A percentile compares a stretch with the other conserved stretches of the same genome.
Conservation (phyloP, 2,797 vertebrate species). For the Crax fasciolata region DNA sequence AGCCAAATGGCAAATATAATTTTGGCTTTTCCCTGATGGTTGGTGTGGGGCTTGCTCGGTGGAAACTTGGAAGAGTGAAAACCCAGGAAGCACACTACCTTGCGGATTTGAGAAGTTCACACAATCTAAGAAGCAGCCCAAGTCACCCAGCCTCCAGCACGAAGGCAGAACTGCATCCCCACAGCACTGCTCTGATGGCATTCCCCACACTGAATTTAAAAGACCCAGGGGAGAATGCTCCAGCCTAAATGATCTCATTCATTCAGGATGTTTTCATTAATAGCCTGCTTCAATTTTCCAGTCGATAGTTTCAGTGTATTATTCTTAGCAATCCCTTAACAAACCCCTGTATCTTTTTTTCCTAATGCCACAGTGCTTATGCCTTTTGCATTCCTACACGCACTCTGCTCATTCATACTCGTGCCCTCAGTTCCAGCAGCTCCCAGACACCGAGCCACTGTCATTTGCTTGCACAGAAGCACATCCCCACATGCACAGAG, state of each 20-base stretch:
- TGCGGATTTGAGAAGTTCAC: not conserved
- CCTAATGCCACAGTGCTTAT: not conserved
- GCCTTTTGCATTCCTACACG: not conserved
- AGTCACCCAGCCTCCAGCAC: not conserved
- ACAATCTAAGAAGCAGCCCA: not conserved
- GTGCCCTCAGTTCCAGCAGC: not conserved
- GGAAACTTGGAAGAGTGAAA: not conserved
- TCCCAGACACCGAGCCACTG: not conserved
- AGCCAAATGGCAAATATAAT: rapidly evolving
- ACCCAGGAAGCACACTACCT: not conserved
- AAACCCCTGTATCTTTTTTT: not conserved
- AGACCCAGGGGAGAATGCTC: not conserved
- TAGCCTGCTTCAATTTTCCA: conserved; percentile 10
- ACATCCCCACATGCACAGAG: not conserved
- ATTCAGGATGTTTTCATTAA: conserved; percentile 15
- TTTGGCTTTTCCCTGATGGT: not conserved
- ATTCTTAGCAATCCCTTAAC: not conserved
- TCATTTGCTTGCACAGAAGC: not conserved
- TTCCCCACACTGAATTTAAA: not conserved
- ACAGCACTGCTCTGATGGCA: rapidly evolving
- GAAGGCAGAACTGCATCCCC: not conserved
- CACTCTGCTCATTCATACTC: not conserved
- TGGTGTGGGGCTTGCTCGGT: not conserved
- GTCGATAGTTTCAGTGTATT: conserved; percentile 20
- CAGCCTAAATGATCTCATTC: not conserved